A percentile compares a stretch with the other conserved stretches of the same genome.
These are phyloP conservation scores for Crocuta crocuta DNA, from an alignment of 2,113 vertebrate genomes.

Conservation along the genomic window DNA sequence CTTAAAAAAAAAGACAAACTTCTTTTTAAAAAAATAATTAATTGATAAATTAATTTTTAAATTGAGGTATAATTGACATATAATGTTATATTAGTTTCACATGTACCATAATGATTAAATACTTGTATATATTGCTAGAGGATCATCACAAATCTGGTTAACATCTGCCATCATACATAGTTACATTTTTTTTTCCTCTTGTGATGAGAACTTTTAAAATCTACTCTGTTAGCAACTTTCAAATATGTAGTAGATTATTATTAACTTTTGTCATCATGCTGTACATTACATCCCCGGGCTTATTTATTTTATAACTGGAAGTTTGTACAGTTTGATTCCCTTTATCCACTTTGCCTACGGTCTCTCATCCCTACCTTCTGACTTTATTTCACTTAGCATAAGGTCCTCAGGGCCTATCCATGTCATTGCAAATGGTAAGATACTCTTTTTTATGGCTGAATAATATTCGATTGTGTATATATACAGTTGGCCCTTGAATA, in stretches of 20 bases:
- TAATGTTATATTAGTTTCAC: neutral
- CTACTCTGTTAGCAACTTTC: neutral
- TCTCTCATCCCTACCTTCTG: neutral
- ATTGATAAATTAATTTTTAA: neutral
- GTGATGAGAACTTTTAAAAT: constrained; percentile 4
- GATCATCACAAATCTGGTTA: neutral
- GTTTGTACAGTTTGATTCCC: neutral
- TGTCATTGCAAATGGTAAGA: neutral
- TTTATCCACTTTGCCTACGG: neutral
- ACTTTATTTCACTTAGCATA: neutral
- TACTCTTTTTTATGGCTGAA: neutral
- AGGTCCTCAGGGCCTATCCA: neutral
- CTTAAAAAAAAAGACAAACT: too few relatives aligned
- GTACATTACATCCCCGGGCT: neutral
- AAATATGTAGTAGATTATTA: neutral
- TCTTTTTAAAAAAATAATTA: neutral
- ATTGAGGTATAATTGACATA: neutral
- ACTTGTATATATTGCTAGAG: neutral
- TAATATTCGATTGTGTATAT: neutral
- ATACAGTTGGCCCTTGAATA: neutral
- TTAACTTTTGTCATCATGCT: neutral
- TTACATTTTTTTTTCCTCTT: neutral
- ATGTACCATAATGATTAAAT: neutral
- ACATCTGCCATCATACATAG: neutral
- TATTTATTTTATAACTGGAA: neutral